Base-by-base conservation (phyloP, 37 sponge, comb jelly and placozoan species). In the Diacarnus erythraeanus region DNA sequence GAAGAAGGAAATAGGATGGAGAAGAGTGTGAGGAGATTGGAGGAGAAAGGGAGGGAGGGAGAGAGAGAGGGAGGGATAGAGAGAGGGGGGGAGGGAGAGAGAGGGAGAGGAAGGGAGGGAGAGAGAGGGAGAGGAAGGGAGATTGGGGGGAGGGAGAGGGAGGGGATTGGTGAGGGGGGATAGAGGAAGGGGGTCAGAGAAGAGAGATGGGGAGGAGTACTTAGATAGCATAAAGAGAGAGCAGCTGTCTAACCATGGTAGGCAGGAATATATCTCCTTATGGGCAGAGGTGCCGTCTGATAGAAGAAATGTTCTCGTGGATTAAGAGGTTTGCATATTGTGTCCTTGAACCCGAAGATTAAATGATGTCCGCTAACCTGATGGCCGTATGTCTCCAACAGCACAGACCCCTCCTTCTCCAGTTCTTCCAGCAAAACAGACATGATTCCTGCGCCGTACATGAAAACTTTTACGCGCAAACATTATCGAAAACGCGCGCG, bases 361-460 rank as follows among this genome's bases (percentile, higher is more conserved):
- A 81, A 23, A 15, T 54, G 83, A 58, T 94, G 94, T 1, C 94
- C 94, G 39, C 94, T 92, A n/a, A 94, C 94, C 43, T 94, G 94
- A 51, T 94, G 94, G 25, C 83, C 78, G 74, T 87, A 94, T 0
- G 69, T 80, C 18, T 61, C 38, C 57, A 94, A 74, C 30, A 43
- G 33, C 30, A 89, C 80, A 10, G 77, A 54, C 8, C 79, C 77
- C 21, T 75, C 41, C 33, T 69, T 68, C 6, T 37, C 65, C 31
- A 76, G 36, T 42, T 30, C 25, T 35, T 79, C 79, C 33, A 68
- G 38, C 57, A 79, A 22, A 0, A 44, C 22, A 30, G 79, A 47
- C 79, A 79, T 79, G 42, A 5, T 68, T 68, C 20, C 37, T n/a
- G n/a, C n/a, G n/a, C n/a, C n/a, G n/a, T n/a, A n/a, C n/a, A n/a